phyloP scores from a whole-genome alignment of 1,140 invertebrate species.

The Zaprionus inermis region DNA sequence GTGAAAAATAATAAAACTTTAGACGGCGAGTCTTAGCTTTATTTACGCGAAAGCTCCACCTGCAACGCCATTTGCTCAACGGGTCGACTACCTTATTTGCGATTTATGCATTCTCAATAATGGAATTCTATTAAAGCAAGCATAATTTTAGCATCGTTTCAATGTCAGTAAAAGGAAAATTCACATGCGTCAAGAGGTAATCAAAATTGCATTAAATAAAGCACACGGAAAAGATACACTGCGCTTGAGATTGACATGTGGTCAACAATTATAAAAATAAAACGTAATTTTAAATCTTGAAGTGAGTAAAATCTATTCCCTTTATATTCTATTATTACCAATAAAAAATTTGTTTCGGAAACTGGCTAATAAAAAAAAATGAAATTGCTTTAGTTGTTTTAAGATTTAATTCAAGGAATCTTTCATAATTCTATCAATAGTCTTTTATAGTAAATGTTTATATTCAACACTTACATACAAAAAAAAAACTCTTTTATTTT shows the following conservation, averaged over 20 bases:
- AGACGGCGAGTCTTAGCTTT: slow-evolving; percentile 16
- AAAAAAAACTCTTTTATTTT: too few relatives aligned
- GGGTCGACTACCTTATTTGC: slow-evolving; percentile 3
- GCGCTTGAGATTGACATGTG: not conserved
- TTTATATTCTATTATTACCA: too few relatives aligned
- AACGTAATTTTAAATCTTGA: too few relatives aligned
- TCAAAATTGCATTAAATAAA: not conserved
- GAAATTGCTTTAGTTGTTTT: too few relatives aligned
- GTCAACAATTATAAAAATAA: not conserved
- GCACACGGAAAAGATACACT: not conserved
- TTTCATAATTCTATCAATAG: too few relatives aligned
- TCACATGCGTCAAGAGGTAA: not conserved
- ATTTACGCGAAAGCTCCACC: slow-evolving; percentile 9
- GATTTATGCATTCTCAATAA: not conserved
- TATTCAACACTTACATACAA: too few relatives aligned
- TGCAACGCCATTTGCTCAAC: slow-evolving; percentile 17
- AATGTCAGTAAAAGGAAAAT: not conserved
- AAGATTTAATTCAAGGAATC: too few relatives aligned
- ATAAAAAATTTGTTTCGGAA: too few relatives aligned
- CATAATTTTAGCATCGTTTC: not conserved
- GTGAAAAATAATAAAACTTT: slow-evolving; percentile 40
- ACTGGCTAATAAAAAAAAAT: too few relatives aligned
- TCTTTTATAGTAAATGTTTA: too few relatives aligned
- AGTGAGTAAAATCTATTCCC: too few relatives aligned
- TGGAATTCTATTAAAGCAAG: not conserved